Evolutionary conservation across 1,140 invertebrate species (phyloP).

Genomic region (Drosophila hydei): DNA sequence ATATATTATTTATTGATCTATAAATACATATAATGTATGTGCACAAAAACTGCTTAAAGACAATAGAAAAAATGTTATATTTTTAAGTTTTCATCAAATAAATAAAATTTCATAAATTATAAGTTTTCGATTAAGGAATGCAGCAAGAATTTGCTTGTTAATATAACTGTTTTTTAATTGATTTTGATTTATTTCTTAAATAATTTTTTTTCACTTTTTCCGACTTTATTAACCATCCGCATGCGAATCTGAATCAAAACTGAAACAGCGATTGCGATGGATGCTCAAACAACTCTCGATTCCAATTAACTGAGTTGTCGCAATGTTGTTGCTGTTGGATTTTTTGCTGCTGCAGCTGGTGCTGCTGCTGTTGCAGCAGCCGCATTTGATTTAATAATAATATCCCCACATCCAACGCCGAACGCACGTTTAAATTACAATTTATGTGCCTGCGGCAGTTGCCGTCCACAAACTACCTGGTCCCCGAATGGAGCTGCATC

Average conservation of each 20-base stretch:
- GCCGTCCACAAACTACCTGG: conserved; percentile 54
- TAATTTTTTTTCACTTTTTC: neutral
- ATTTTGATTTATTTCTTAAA: conserved; percentile 9
- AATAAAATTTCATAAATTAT: too few relatives aligned
- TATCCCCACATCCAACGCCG: conserved; percentile 17
- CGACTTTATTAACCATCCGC: conserved; percentile 29
- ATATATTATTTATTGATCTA: too few relatives aligned
- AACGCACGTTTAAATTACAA: conserved; percentile 64
- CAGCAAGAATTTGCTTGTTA: neutral
- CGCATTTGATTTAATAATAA: conserved; percentile 73
- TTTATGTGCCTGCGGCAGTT: conserved; percentile 58
- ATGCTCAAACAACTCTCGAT: conserved; percentile 15
- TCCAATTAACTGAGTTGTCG: conserved; percentile 21
- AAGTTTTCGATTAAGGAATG: neutral
- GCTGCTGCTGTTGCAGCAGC: conserved; percentile 13
- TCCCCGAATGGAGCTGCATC: conserved; percentile 16
- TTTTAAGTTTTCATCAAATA: too few relatives aligned
- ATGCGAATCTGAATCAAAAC: conserved; percentile 43
- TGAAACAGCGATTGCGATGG: conserved; percentile 50
- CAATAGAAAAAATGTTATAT: too few relatives aligned
- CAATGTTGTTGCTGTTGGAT: conserved; percentile 14
- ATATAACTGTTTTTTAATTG: neutral
- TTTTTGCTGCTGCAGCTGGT: neutral
- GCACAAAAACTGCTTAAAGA: too few relatives aligned
- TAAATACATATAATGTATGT: too few relatives aligned